A percentile compares a stretch with the other conserved stretches of the same genome.
These are phyloP conservation scores for Buteo buteo DNA, from an alignment of 2,113 vertebrate species.

Conservation along the genomic window DNA sequence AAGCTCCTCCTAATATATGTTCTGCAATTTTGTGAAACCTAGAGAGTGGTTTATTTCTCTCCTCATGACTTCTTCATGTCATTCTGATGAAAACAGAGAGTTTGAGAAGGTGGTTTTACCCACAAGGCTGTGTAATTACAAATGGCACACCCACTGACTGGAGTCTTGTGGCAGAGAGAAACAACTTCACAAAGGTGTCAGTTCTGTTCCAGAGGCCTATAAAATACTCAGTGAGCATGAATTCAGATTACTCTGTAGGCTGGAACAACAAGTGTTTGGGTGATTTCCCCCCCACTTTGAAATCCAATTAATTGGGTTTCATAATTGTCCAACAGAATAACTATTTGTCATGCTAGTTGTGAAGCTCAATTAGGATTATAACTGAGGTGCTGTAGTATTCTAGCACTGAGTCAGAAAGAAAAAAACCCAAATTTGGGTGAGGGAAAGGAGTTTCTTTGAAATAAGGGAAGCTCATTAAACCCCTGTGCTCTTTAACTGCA, in stretches of 20 bases:
- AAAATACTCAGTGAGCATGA: background rate
- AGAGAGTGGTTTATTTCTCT: background rate
- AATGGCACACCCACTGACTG: rapidly evolving
- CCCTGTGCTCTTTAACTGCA: background rate
- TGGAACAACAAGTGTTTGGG: background rate
- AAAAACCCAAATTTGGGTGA: background rate
- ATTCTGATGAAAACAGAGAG: background rate
- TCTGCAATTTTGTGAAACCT: background rate
- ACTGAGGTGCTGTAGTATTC: background rate
- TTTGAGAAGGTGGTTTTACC: background rate
- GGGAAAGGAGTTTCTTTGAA: background rate
- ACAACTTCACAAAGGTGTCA: background rate
- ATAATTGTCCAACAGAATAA: background rate
- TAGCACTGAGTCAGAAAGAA: background rate
- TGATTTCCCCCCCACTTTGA: background rate
- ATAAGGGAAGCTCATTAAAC: constrained; percentile 30
- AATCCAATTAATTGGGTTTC: background rate
- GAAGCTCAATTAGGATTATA: background rate
- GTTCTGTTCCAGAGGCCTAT: background rate
- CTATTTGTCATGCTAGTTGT: background rate
- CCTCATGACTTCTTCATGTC: background rate
- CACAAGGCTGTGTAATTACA: background rate
- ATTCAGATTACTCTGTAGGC: background rate
- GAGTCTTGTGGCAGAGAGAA: background rate
- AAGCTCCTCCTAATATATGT: background rate